Conservation (phyloP, 2,797 vertebrate genomes). For the Cuniculus paca region DNA sequence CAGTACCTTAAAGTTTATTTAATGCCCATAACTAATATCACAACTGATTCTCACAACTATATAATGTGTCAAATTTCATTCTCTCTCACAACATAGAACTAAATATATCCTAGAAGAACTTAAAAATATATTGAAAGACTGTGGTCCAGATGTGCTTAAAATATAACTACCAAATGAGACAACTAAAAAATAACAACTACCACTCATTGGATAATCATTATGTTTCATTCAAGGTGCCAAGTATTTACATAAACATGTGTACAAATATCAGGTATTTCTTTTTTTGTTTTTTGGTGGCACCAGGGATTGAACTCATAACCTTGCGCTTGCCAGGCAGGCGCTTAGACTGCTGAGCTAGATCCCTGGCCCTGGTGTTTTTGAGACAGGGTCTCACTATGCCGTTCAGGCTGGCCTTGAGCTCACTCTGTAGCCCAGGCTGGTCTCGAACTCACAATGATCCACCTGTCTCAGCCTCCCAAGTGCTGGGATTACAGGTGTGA, state of each 20-base stretch:
- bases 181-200: background rate
- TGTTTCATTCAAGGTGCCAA: background rate
- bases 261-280: background rate
- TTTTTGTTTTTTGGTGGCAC: no score
- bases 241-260: background rate
- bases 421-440: no score
- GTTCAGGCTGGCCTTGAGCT: no score
- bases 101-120: background rate
- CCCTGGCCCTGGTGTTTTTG: no score
- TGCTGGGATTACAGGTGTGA: no score
- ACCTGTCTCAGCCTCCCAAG: no score
- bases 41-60: background rate
- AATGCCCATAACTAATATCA: background rate
- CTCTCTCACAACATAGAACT: background rate
- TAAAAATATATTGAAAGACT: background rate
- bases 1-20: background rate
- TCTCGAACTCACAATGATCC: no score
- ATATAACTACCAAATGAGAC: background rate
- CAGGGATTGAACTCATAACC: no score
- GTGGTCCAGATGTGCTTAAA: background rate
- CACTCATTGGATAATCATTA: background rate
- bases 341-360: no score
- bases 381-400: no score
- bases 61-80: background rate
- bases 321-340: no score